Evolutionary conservation across 2,797 vertebrate genomes (phyloP), one percentile per base, ranked within the genome.

Genomic region (Microctenopoma lineatum): DNA sequence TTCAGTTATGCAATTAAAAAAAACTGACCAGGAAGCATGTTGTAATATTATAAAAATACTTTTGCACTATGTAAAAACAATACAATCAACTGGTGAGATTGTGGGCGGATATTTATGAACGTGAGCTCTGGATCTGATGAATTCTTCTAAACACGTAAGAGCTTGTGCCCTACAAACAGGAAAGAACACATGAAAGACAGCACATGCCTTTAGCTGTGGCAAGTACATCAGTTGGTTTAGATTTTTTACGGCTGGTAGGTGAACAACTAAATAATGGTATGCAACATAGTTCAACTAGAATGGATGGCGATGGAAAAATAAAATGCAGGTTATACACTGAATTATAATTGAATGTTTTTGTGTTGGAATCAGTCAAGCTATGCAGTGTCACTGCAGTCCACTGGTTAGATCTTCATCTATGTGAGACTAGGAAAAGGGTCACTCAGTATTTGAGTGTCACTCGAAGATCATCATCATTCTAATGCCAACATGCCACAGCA

Each of bases 401-500:
- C 13, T 54, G 29, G 25, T 70, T 42, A 59, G 59, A 26, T 12
- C 27, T 16, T 46, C 18, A 47, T 57, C 25, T 60, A 25, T 36
- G 15, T 4, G 12, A 65, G 34, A 60, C 11, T 53, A 42, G 45
- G 5, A 63, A 21, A 2, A 4, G 9, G 15, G 2, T 58, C 26
- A 64, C 4, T 61, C 42, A 65, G 7, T 54, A 15, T 39, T 64
- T 77, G 38, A 54, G 41, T 21, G 64, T 70, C 45, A 70, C 7
- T 47, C 18, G 69, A 51, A 70, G 10, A 65, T 29, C 3, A 59
- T 65, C 51, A 21, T 21, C 7, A n/a, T 54, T 78, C 7, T 36
- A 56, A 71, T 79, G 63, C 62, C 71, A 79, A 86, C 91, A 88
- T 88, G 84, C 85, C 70, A 86, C 16, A 70, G 47, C 73, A 70